Evolutionary conservation across 30 jellyfish, hydroid and myxozoan species (phyloP), one percentile per base, ranked within the genome.

Genomic region (Chironex yamaguchii): DNA sequence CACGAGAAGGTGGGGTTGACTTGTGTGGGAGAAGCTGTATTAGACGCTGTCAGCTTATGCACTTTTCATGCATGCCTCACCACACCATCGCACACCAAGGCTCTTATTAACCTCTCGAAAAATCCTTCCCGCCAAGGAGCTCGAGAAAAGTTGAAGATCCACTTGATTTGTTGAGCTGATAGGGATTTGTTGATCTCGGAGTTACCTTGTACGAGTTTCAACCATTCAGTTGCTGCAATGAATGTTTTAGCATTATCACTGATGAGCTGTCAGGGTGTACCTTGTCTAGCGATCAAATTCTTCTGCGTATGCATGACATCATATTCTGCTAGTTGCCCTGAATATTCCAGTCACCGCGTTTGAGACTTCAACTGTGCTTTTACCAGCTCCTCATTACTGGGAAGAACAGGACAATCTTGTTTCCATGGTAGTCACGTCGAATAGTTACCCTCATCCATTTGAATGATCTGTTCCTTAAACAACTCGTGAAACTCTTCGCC

Each of bases 111-210:
- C 27, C 95, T 48, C 76, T 89, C 95, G 58, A 71, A 71, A 70
- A 81, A 75, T 52, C 92, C 96, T 3, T 89, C 92, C 93, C 95
- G 58, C 95, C 91, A 82, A 21, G 94, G 90, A 68, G 89, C 76
- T 27, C 97, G 67, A 29, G 94, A 81, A 33, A 89, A 74, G 67
- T 80, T 89, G 88, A 79, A 80, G 30, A 49, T 33, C 90, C 97
- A 89, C 67, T 70, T 81, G 42, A 89, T 80, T 21, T 58, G 20
- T 9, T 50, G 34, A 33, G 75, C 32, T 22, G 82, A 64, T 4
- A 89, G 48, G 83, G 35, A 69, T 20, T 49, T 52, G 74, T 52
- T 70, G 28, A 70, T 49, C 20, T 78, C 94, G 34, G 69, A 66
- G 72, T 74, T 27, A 52, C 65, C 34, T 34, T n/a, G n/a, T n/a